phyloP scores from a whole-genome alignment of 1,140 invertebrate species.

The Helicoverpa armigera region DNA sequence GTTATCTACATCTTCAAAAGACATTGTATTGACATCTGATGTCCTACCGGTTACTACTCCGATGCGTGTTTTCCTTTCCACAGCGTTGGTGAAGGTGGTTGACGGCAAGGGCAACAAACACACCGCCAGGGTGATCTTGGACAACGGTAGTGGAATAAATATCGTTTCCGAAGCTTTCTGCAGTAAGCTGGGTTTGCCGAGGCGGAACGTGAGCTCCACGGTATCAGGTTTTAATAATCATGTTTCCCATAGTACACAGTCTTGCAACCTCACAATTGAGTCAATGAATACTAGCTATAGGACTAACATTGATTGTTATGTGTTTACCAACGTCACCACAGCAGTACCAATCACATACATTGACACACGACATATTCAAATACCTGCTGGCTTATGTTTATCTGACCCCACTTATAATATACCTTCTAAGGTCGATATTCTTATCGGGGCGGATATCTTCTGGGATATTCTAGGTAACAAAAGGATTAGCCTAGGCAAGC shows the following conservation, averaged over 20 bases:
- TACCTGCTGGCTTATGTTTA: slow-evolving; percentile 55
- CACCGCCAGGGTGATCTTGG: too few species aligned
- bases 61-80: too few species aligned
- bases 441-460: neutral
- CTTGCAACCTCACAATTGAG: slow-evolving; percentile 58
- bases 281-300: slow-evolving; percentile 58
- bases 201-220: slow-evolving; percentile 51
- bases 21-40: too few species aligned
- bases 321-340: slow-evolving; percentile 63
- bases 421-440: neutral
- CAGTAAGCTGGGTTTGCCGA: slow-evolving; percentile 41
- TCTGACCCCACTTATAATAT: slow-evolving; percentile 58
- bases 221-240: slow-evolving; percentile 62
- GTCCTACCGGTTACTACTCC: too few species aligned
- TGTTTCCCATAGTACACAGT: slow-evolving; percentile 56
- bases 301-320: slow-evolving; percentile 54
- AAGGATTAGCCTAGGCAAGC: slow-evolving; percentile 10
- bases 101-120: too few species aligned
- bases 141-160: too few species aligned
- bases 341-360: slow-evolving; percentile 50
- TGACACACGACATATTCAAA: slow-evolving; percentile 49
- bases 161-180: too few species aligned
- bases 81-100: too few species aligned
- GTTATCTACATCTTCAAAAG: too few species aligned
- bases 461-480: slow-evolving; percentile 13